These are phyloP conservation scores for Pogoniulus pusillus DNA, from an alignment of 2,797 vertebrate genomes.

Conservation along the genomic window DNA sequence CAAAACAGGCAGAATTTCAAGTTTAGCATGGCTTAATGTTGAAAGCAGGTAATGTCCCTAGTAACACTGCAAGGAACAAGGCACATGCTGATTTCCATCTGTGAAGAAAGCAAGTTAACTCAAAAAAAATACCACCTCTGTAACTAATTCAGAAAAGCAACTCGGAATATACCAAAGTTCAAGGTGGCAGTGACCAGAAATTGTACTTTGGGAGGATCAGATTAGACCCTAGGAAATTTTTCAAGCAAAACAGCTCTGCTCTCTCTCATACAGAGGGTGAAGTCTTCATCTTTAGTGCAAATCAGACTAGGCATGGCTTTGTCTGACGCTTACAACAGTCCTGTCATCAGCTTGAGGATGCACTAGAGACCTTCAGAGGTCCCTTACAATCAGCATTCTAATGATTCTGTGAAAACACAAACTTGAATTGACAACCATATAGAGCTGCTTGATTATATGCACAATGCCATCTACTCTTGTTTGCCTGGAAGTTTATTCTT, in stretches of 20 bases:
- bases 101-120: background rate
- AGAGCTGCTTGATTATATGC: background rate
- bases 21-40: background rate
- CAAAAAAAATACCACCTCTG: background rate
- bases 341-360: background rate
- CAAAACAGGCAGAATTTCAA: background rate
- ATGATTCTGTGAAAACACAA: background rate
- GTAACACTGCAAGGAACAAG: background rate
- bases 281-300: background rate
- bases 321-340: background rate
- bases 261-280: background rate
- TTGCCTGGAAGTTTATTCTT: background rate
- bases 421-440: background rate
- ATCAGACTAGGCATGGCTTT: background rate
- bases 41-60: background rate
- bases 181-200: background rate
- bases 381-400: background rate
- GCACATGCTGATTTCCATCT: background rate
- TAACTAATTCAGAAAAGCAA: background rate
- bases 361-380: background rate
- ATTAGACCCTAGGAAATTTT: background rate
- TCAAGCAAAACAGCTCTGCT: background rate
- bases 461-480: background rate
- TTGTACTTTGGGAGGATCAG: background rate
- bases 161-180: background rate